Evolutionary conservation across 2,797 vertebrate species (phyloP).

Genomic region (Poeciliopsis paucimaculata): DNA sequence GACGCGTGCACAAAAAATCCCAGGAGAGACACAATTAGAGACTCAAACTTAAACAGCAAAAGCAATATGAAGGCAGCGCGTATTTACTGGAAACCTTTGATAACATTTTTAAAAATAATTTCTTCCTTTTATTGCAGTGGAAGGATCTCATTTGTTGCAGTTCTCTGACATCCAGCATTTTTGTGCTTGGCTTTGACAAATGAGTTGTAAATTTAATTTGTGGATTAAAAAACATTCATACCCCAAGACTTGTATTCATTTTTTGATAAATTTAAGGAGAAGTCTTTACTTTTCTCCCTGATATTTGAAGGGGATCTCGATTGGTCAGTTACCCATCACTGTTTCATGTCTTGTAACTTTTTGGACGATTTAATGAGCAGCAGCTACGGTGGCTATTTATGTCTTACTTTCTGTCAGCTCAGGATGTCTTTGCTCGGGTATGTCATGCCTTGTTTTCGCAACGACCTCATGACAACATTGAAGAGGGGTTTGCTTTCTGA

Average conservation of each 20-base stretch:
- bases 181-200: not conserved
- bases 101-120: not conserved
- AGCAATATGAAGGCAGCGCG: not conserved
- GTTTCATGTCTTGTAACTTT: not conserved
- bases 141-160: not conserved
- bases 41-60: not conserved
- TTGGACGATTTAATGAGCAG: not conserved
- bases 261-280: no score
- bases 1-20: no score
- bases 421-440: constrained; percentile 14
- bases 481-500: constrained; percentile 9
- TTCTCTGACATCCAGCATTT: not conserved
- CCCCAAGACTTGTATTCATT: no score
- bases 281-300: not conserved
- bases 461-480: not conserved
- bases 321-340: not conserved
- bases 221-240: not conserved
- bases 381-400: not conserved
- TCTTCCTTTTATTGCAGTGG: not conserved
- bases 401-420: constrained; percentile 27
- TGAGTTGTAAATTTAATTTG: not conserved
- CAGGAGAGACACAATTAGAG: not conserved
- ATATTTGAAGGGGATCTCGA: not conserved
- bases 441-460: constrained; percentile 19
- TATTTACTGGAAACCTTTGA: not conserved